Evolutionary conservation across 2,113 vertebrate genomes (phyloP), one percentile per base, ranked within the genome.

Genomic region (Cottus gobio): DNA sequence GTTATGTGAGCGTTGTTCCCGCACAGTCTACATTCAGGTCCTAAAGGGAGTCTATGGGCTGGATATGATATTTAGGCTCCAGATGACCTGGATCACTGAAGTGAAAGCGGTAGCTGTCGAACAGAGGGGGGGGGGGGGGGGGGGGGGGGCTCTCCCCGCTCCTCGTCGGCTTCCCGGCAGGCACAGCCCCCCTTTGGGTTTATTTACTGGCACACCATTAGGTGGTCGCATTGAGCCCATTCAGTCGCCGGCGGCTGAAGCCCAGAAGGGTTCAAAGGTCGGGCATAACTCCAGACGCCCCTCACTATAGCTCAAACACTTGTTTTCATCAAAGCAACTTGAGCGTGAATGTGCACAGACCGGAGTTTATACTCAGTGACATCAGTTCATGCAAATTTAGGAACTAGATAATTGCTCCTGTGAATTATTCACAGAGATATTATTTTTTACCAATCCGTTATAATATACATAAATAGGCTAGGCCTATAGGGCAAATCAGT

Each of bases 161-260:
- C n/a, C 67, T 60, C 65, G 31, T 36, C 34, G 58, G 81, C 74
- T 95, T 95, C 93, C 93, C 88, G 90, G 93, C 87, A 95, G 90
- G 61, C 76, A 37, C 84, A 75, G 60, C 90, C 88, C 85, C 72
- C 75, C 85, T 70, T 62, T 20, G 65, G 76, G 31, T 20, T 42
- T 11, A 66, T 89, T 93, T 93, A 85, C 91, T n/a, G 90, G 91
- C 71, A 93, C 52, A n/a, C 73, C 75, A 85, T 72, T 85, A 63
- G 77, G 84, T 56, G 81, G 87, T 85, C 78, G 20, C 15, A n/a
- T 63, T 44, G 34, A 64, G 37, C 48, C 85, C 10, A 83, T 89
- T 91, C 66, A 86, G 67, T 7, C 7, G 7, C 54, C 0, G 3
- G 58, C 52, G 34, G 67, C 28, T 74, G 30, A 10, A 57, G 70